phyloP scores from a whole-genome alignment of 2,797 vertebrate species.

The Glossophaga mutica region DNA sequence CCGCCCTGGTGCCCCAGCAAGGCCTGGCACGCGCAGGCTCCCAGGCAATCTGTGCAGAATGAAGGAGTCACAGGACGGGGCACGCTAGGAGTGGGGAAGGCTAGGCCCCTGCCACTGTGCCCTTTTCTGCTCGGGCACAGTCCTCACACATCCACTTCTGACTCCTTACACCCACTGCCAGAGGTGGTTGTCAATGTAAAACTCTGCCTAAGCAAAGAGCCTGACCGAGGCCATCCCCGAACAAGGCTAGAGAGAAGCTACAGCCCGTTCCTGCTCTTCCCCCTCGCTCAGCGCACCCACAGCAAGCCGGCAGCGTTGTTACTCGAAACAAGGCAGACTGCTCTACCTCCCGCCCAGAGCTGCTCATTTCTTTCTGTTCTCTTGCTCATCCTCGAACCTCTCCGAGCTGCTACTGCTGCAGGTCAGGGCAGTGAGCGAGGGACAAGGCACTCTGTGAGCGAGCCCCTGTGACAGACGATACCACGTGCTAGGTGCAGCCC shows the following conservation, averaged over 20 bases:
- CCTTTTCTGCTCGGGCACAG: not conserved
- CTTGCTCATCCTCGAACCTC: not conserved
- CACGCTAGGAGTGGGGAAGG: not conserved
- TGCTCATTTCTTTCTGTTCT: not conserved
- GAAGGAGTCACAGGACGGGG: not conserved
- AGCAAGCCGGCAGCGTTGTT: rapidly evolving
- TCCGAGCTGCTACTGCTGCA: not conserved
- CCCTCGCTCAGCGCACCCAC: not conserved
- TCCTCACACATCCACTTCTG: not conserved
- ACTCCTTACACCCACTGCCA: not conserved
- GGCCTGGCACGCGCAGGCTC: rapidly evolving
- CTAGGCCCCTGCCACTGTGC: not conserved
- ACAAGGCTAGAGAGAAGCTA: not conserved
- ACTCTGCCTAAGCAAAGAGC: not conserved
- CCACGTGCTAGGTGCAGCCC: not conserved
- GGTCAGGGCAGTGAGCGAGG: not conserved
- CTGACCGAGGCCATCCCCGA: not conserved
- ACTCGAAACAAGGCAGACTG: not conserved
- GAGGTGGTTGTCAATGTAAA: not conserved
- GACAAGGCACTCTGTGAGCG: not conserved
- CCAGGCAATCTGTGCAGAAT: not conserved
- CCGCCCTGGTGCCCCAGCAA: not conserved
- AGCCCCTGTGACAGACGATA: not conserved
- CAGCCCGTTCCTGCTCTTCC: not conserved
- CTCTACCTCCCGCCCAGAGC: not conserved